Base-by-base conservation (phyloP, 2,797 vertebrate genomes). In the Molothrus aeneus region DNA sequence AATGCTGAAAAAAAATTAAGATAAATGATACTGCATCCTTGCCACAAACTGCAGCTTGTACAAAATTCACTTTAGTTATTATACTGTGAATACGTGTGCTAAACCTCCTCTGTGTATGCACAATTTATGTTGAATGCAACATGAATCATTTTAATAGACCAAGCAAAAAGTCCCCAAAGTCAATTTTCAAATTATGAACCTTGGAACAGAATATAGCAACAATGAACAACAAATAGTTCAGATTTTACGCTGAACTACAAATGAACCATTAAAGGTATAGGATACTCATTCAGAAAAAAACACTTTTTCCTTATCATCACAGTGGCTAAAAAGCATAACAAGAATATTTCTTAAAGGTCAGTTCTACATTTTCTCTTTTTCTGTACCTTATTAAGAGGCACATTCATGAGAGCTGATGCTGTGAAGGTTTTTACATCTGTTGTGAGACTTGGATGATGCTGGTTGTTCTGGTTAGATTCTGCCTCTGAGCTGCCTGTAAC, bases 121-220 rank as follows among this genome's bases (percentile, higher is more conserved):
- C 98, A 98, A 98, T 98, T 99, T 98, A 98, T 98, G 98, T 98
- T 98, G 98, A 98, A 98, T 98, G 98, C 98, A 98, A 98, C 98
- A 98, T 99, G 98, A 98, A 99, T 99, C 99, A 99, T 98, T 98
- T 98, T 99, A 99, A 99, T 99, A 99, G 98, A 99, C 97, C 94
- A 92, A 98, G 97, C 97, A 98, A 98, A 98, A 98, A 98, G 98
- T 98, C 98, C 98, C 98, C 98, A 98, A 98, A 98, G 98, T 98
- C 97, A 97, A 98, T 98, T 98, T 98, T 99, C 98, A 98, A 98
- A 98, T 98, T 98, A 98, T 98, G 98, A 98, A 98, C 98, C 98
- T 98, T 98, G 98, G 98, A 98, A 98, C 96, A 92, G 97, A 98
- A 98, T 98, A 96, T 95, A 97, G 97, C 97, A 98, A 98, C 97